Evolutionary conservation across 2,888 invertebrate genomes (phyloP).

Genomic region (Euplexia lucipara): DNA sequence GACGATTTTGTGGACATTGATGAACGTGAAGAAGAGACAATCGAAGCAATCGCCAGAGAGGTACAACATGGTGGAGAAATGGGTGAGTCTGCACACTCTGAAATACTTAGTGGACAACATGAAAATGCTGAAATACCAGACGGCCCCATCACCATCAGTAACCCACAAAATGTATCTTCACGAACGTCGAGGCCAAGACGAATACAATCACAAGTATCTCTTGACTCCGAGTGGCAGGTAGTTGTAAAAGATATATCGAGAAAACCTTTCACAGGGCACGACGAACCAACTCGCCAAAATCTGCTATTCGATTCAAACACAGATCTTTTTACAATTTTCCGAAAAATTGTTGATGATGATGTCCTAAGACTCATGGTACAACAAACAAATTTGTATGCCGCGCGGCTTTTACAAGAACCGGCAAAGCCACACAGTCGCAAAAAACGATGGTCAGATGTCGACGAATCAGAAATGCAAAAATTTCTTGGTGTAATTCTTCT

Average conservation of each 20-base stretch:
- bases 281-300: slow-evolving; percentile 8
- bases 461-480: slow-evolving; percentile 5
- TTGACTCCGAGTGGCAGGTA: not conserved
- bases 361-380: slow-evolving; percentile 21
- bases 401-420: slow-evolving; percentile 10
- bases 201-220: slow-evolving; percentile 4
- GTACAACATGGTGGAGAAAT: slow-evolving; percentile 7
- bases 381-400: slow-evolving; percentile 29
- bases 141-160: slow-evolving; percentile 2
- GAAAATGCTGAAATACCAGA: slow-evolving; percentile 9
- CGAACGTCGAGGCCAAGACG: slow-evolving; percentile 1
- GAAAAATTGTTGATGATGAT: not conserved
- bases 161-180: slow-evolving; percentile 4
- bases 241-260: slow-evolving; percentile 2
- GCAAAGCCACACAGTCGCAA: slow-evolving; percentile 3
- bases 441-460: slow-evolving; percentile 8
- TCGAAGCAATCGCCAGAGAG: slow-evolving; percentile 5
- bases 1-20: slow-evolving; percentile 1
- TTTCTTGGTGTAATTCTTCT: slow-evolving; percentile 17
- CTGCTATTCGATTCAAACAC: not conserved
- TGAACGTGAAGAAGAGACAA: slow-evolving; percentile 8
- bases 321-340: slow-evolving; percentile 4
- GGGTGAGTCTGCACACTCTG: slow-evolving; percentile 3
- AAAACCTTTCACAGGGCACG: slow-evolving; percentile 7
- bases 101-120: not conserved